Evolutionary conservation across 2,113 vertebrate genomes (phyloP).

Genomic region (Pelecanoides urinatrix): DNA sequence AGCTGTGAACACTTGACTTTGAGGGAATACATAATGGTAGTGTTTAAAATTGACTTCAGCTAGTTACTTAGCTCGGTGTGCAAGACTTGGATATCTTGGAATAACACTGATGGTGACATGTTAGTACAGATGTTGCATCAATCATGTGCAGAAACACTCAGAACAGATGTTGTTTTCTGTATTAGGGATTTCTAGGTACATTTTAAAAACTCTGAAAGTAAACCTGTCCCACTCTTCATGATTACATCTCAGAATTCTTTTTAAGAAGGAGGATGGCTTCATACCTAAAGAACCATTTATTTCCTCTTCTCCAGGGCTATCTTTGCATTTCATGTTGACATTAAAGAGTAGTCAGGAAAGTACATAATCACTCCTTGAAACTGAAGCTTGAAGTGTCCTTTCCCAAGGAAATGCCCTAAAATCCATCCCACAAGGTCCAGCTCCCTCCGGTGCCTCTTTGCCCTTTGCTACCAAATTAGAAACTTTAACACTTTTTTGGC

Average conservation of each 20-base stretch:
- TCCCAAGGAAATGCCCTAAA: background rate
- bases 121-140: background rate
- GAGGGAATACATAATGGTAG: background rate
- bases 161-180: background rate
- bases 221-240: rapidly evolving
- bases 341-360: background rate
- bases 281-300: background rate
- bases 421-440: background rate
- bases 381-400: background rate
- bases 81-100: background rate
- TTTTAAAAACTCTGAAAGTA: background rate
- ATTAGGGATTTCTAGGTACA: background rate
- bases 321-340: background rate
- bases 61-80: background rate
- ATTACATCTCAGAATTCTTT: background rate
- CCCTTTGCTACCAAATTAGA: background rate
- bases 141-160: background rate
- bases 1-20: background rate
- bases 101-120: background rate
- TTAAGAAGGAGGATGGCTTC: background rate
- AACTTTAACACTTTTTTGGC: background rate
- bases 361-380: background rate
- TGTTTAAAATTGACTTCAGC: background rate
- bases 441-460: background rate
- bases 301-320: background rate